A percentile compares a stretch with the other conserved stretches of the same genome.
Conservation (phyloP, 2,113 vertebrate species). For the Lota lota region DNA sequence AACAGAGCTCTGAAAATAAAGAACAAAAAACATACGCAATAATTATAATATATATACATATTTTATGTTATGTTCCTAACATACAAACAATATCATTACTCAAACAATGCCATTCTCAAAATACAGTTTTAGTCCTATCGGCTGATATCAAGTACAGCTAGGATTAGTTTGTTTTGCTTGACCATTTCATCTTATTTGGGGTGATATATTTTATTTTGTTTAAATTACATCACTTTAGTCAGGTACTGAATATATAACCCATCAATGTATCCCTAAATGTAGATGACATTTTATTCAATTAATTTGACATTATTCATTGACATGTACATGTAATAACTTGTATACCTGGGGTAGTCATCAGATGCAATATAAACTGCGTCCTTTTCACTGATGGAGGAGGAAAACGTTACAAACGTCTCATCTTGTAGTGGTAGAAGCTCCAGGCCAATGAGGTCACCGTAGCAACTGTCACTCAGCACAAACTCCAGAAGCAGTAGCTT, state of each 20-base stretch:
- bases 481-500: constrained; percentile 89
- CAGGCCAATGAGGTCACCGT: constrained; percentile 90
- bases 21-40: background rate
- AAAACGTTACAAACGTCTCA: constrained; percentile 84
- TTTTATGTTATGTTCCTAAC: background rate
- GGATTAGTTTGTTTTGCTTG: too few relatives aligned
- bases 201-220: too few relatives aligned
- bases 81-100: background rate
- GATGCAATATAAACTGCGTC: constrained; percentile 89
- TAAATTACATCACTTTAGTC: too few relatives aligned
- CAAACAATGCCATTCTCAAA: background rate
- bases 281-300: too few relatives aligned
- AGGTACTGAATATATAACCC: too few relatives aligned
- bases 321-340: background rate
- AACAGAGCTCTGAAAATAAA: constrained; percentile 81
- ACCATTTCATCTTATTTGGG: too few relatives aligned
- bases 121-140: background rate
- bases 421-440: constrained; percentile 92
- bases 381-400: constrained; percentile 88
- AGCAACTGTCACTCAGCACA: constrained; percentile 84
- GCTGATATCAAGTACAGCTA: too few relatives aligned
- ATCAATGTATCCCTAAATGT: too few relatives aligned
- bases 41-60: background rate
- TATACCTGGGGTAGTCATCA: constrained; percentile 89
- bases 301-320: background rate